Base-by-base conservation (phyloP, 1,140 invertebrate genomes). In the Bemisia tabaci region DNA sequence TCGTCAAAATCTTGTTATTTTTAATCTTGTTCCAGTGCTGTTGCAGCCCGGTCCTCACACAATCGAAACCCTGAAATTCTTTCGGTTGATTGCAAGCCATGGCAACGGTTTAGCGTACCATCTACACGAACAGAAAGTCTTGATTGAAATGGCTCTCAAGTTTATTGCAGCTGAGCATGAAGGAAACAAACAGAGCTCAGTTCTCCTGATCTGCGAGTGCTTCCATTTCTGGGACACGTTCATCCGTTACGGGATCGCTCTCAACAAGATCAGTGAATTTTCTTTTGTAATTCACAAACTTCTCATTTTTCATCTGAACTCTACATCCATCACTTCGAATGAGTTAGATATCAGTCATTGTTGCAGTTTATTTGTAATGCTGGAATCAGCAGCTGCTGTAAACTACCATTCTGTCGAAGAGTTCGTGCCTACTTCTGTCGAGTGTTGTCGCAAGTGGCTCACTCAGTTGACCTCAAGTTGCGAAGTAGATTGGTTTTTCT, bases 221-320 rank as follows among this genome's bases (percentile, higher is more conserved):
- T 75, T 78, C 22, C 75, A 75, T 67, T 73, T 76, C 11, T 80
- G 79, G 79, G 76, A 77, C 64, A 71, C 77, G 0, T 76, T 78
- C 62, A 67, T 81, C 5, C 69, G 71, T 48, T 81, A 82, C 72
- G 77, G 78, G 17, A 68, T 81, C 0, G 73, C 74, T 17, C 69
- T 71, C n/a, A 68, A 77, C 62, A 65, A 72, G 12, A 78, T 76
- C 9, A 33, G 21, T 23, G 39, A 59, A 12, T 22, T 65, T 21
- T 26, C 33, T 33, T 58, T 58, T 1, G 48, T 65, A 23, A 58
- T 65, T 65, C 58, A 59, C 23, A 65, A 17, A 2, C 22, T 65
- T 2, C 24, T 65, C 12, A 65, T 48, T 48, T 48, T 48, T 48
- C 33, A 48, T 48, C 33, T 48, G 33, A 48, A 48, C 33, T 48